Evolutionary conservation across 2,113 vertebrate genomes (phyloP), one percentile per base, ranked within the genome.

Genomic region (Tamias sibiricus): DNA sequence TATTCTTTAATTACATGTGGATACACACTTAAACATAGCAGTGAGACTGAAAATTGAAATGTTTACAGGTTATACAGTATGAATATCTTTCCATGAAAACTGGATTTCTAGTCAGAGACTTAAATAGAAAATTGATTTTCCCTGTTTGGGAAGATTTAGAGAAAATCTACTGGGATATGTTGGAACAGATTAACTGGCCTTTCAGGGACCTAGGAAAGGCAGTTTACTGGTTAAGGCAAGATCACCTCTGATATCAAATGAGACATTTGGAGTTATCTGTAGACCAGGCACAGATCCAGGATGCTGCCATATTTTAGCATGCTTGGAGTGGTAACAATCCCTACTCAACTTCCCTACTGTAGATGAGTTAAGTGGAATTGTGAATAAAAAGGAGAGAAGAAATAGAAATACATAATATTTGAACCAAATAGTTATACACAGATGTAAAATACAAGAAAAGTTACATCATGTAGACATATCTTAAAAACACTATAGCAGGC

Each of bases 81-180:
- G 91, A 85, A 32, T 85, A 54, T 69, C 90, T 88, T 54, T 24
- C 64, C 44, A 81, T 85, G 59, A 40, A 90, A 90, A 76, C 17
- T 75, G 3, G 35, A 68, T 95, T 89, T 75, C 54, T 93, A 40
- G 66, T 96, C 62, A 81, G 59, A 64, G 59, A 84, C 81, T 80
- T 92, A 44, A 87, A 66, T 90, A n/a, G 62, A 92, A 96, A 92
- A 14, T 13, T n/a, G 28, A 8, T 42, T 66, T 88, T 92, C 86
- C 24, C 19, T 71, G 24, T 80, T 57, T 90, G 49, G 26, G 81
- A 80, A 1, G 9, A 35, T 87, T 84, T 66, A 79, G 40, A 90
- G 40, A 1, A 71, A 75, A 74, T 74, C 47, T 64, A 8, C 3
- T 69, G n/a, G 69, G 54, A 93, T 62, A 74, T 72, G 9, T 10